Conservation (phyloP, 2,888 invertebrate genomes). For the Bruchidius siliquastri region DNA sequence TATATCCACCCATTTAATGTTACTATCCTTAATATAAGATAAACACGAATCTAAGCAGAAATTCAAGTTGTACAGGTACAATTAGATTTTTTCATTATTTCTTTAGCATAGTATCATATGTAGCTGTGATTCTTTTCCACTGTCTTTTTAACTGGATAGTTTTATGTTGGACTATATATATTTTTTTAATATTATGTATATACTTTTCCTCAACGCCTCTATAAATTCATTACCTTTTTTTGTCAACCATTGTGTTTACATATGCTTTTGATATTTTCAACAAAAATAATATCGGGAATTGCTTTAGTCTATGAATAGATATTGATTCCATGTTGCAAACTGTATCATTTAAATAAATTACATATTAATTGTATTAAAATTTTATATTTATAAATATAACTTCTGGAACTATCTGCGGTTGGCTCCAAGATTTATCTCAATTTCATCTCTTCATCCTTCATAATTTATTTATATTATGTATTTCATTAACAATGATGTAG, state of each 20-base stretch:
- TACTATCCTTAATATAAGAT: not conserved
- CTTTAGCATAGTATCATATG: not conserved
- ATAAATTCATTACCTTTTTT: not conserved
- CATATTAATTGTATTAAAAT: too few relatives aligned
- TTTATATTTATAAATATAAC: too few relatives aligned
- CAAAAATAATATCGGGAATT: not conserved
- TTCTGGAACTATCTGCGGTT: too few relatives aligned
- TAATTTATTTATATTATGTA: too few relatives aligned
- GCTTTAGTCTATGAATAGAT: too few relatives aligned
- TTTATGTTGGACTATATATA: not conserved
- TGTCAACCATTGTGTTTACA: not conserved
- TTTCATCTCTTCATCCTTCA: too few relatives aligned
- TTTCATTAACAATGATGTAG: too few relatives aligned
- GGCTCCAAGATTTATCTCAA: too few relatives aligned
- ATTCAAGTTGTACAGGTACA: constrained; percentile 4
- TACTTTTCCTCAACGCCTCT: not conserved
- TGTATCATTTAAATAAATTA: too few relatives aligned
- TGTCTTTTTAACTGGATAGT: not conserved
- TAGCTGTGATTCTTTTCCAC: not conserved
- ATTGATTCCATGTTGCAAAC: too few relatives aligned
- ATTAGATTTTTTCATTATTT: not conserved
- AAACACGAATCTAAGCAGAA: constrained; percentile 4
- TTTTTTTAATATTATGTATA: not conserved
- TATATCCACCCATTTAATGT: constrained; percentile 1
- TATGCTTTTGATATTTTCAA: not conserved